phyloP scores from a whole-genome alignment of 1,140 invertebrate species.

The Cydia splendana region DNA sequence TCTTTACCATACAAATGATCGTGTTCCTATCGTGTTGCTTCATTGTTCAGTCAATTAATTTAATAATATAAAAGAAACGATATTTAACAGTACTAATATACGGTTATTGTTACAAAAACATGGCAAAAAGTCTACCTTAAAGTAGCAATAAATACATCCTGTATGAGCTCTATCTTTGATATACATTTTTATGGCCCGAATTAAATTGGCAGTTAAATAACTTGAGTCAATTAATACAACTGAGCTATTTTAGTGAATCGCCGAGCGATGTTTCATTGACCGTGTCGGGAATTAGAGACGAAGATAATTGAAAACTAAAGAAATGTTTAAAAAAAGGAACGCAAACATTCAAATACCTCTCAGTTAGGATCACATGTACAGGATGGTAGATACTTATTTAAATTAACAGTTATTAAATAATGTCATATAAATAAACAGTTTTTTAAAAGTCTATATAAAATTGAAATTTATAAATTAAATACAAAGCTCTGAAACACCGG shows the following conservation, averaged over 20 bases:
- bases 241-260: background rate
- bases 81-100: no score
- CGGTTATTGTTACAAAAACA: background rate
- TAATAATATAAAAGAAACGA: no score
- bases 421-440: no score
- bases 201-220: conserved; percentile 7
- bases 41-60: no score
- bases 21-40: no score
- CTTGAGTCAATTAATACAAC: background rate
- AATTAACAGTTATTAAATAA: no score
- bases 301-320: background rate
- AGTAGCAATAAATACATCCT: background rate
- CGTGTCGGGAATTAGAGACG: background rate
- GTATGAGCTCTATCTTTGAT: background rate
- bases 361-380: no score
- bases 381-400: no score
- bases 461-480: no score
- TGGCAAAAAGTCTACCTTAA: background rate
- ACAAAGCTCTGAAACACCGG: no score
- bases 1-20: no score
- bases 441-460: no score
- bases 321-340: background rate
- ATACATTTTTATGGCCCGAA: background rate
- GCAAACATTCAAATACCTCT: background rate
- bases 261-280: conserved; percentile 3